phyloP scores from a whole-genome alignment of 2,888 invertebrate species.

The Nomada ferruginata region DNA sequence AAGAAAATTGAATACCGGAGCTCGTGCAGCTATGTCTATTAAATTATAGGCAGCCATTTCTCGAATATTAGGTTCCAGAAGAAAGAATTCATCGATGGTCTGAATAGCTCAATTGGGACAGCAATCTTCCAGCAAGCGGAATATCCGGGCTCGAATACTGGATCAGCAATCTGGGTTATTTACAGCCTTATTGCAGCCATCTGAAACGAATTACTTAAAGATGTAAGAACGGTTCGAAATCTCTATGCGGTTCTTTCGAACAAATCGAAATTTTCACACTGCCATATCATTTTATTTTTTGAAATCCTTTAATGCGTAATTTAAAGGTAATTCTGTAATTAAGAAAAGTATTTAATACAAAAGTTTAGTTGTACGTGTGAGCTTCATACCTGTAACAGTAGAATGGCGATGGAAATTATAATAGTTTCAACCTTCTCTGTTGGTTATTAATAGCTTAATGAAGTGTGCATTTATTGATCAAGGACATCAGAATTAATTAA shows the following conservation, averaged over 20 bases:
- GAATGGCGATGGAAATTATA: neutral
- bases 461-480: too few species aligned
- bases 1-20: neutral
- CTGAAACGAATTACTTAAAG: neutral
- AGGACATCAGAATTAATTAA: neutral
- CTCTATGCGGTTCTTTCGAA: neutral
- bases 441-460: too few species aligned
- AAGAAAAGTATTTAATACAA: neutral
- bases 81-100: constrained; percentile 31
- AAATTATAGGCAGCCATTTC: constrained; percentile 24
- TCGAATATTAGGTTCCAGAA: constrained; percentile 15
- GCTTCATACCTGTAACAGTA: neutral
- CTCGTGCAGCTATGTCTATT: constrained; percentile 1
- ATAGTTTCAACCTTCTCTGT: neutral
- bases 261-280: neutral
- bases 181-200: neutral
- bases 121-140: constrained; percentile 6
- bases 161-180: constrained; percentile 29
- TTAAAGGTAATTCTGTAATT: too few species aligned
- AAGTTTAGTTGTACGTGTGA: neutral
- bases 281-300: too few species aligned
- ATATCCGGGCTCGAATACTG: constrained; percentile 21
- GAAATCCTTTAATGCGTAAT: too few species aligned
- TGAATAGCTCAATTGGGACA: constrained; percentile 28
- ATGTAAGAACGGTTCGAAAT: neutral